Conservation (phyloP, 2,888 invertebrate species). For the Noctua fimbriata region DNA sequence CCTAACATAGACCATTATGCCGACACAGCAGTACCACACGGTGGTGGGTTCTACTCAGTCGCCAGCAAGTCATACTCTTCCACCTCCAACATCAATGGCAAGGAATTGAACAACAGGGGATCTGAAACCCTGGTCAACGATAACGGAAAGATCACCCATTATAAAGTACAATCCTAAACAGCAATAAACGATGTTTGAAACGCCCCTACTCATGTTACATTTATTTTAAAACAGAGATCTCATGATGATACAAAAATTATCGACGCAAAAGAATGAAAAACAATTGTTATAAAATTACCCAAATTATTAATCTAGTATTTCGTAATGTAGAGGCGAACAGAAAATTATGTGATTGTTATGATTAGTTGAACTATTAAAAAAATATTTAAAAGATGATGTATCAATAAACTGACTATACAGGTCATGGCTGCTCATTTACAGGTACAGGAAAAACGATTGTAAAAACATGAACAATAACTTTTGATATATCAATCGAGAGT, state of each 20-base stretch:
- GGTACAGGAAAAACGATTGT: conserved; percentile 30
- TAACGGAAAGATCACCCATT: conserved; percentile 93
- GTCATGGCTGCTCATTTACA: conserved; percentile 48
- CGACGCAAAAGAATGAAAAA: background rate
- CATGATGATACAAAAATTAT: conserved; percentile 39
- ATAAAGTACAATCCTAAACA: conserved; percentile 85
- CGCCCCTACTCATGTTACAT: conserved; percentile 40
- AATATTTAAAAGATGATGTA: conserved; percentile 41
- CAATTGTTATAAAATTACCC: conserved; percentile 24
- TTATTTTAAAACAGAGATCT: conserved; percentile 57
- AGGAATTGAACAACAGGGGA: conserved; percentile 87
- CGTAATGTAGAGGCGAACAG: conserved; percentile 36
- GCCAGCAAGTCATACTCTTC: conserved; percentile 92
- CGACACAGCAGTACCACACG: conserved; percentile 34
- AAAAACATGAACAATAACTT: conserved; percentile 36
- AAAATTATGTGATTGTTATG: conserved; percentile 38
- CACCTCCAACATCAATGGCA: conserved; percentile 91
- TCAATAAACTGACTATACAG: conserved; percentile 62
- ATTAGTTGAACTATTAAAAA: conserved; percentile 37
- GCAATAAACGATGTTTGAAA: conserved; percentile 34
- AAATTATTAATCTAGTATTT: conserved; percentile 43
- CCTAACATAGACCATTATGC: conserved; percentile 82
- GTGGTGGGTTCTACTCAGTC: conserved; percentile 84
- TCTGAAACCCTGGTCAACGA: conserved; percentile 93
- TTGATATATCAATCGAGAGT: conserved; percentile 15